Percentiles rank a stretch among this genome's conserved stretches.
phyloP scores from a whole-genome alignment of 2,113 vertebrate species.

The Osmerus mordax region DNA sequence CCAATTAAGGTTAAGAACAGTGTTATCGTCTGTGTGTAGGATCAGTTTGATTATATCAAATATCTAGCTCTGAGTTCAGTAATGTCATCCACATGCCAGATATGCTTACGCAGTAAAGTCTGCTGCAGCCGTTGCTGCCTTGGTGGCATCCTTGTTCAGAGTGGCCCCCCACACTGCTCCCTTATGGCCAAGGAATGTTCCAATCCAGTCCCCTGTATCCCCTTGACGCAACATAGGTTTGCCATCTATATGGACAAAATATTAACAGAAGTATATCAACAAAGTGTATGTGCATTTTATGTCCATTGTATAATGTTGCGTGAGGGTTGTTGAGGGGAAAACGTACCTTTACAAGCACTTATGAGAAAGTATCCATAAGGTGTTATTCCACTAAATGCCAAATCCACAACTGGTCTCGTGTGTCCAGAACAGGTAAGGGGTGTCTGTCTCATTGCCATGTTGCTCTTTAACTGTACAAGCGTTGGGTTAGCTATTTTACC shows the following conservation, averaged over 20 bases:
- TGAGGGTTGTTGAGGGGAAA: neutral
- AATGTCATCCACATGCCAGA: neutral
- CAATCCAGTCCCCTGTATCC: constrained; percentile 99
- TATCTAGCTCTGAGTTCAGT: neutral
- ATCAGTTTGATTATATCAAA: no score
- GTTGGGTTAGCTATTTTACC: neutral
- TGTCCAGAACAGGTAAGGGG: constrained; percentile 98
- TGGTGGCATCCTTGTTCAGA: constrained; percentile 92
- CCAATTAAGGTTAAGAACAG: no score
- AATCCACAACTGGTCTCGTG: constrained; percentile 94
- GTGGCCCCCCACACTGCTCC: constrained; percentile 99
- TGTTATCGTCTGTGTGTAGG: no score
- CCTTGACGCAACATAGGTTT: constrained; percentile 99
- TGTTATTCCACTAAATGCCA: constrained; percentile 95
- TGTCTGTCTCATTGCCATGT: constrained; percentile 96
- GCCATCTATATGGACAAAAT: constrained; percentile 76
- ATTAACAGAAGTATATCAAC: neutral
- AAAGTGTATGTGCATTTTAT: neutral
- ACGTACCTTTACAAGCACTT: constrained; percentile 94
- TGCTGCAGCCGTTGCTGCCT: constrained; percentile 94
- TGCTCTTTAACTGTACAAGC: constrained; percentile 1
- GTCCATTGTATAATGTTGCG: neutral
- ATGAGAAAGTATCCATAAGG: constrained; percentile 96
- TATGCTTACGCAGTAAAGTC: constrained; percentile 96
- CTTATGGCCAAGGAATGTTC: constrained; percentile 97